These are phyloP conservation scores for Ptyas mucosa DNA, from an alignment of 2,113 vertebrate genomes.

Conservation along the genomic window DNA sequence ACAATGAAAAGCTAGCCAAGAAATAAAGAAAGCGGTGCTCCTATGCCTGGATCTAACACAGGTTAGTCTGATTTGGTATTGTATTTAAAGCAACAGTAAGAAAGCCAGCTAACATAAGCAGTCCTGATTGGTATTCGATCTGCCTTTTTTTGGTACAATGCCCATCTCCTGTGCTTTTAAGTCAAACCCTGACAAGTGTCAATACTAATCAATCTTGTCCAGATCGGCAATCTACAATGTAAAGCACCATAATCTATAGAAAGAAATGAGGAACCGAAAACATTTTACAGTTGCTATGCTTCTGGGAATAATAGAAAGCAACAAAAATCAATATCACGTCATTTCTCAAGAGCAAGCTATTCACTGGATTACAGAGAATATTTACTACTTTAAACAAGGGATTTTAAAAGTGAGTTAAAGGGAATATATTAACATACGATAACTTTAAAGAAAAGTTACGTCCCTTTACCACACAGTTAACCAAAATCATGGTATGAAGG, in stretches of 20 bases:
- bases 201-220: conserved; percentile 20
- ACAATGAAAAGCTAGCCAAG: background rate
- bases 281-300: conserved; percentile 54
- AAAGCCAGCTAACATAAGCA: conserved; percentile 9
- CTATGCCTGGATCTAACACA: background rate
- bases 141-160: conserved; percentile 25
- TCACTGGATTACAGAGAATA: conserved; percentile 30
- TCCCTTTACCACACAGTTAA: background rate
- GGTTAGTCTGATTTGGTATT: background rate
- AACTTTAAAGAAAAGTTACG: background rate
- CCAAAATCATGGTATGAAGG: background rate
- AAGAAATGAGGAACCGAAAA: conserved; percentile 46
- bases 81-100: conserved; percentile 11
- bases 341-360: conserved; percentile 46
- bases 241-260: conserved; percentile 46
- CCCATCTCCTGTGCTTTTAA: conserved; percentile 32
- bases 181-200: conserved; percentile 29
- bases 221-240: conserved; percentile 21
- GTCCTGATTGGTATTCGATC: conserved; percentile 3
- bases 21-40: background rate
- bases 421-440: background rate
- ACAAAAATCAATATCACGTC: conserved; percentile 51
- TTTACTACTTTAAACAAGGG: conserved; percentile 52
- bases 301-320: conserved; percentile 42
- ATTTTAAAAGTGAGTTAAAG: conserved; percentile 45